Evolutionary conservation across 2,797 vertebrate species (phyloP).

Genomic region (Antennarius maculatus): DNA sequence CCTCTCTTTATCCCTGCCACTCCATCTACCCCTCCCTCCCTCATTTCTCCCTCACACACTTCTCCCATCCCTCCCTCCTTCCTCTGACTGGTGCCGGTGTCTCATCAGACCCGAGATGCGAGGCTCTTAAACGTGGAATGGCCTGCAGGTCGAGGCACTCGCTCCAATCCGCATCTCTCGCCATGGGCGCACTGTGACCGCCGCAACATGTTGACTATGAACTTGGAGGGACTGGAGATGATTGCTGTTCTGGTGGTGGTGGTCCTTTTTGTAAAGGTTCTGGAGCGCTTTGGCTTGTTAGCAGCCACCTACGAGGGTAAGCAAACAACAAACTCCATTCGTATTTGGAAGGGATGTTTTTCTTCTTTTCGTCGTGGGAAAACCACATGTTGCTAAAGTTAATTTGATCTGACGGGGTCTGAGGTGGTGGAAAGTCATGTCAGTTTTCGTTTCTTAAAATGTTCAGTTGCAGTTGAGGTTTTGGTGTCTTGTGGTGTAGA

Average conservation of each 20-base stretch:
- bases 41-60: conserved; percentile 56
- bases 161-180: conserved; percentile 67
- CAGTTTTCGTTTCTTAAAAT: not conserved
- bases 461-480: not conserved
- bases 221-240: conserved; percentile 98
- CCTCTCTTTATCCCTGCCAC: conserved; percentile 42
- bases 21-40: conserved; percentile 18
- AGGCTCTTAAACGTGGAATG: conserved; percentile 84
- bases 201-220: conserved; percentile 86
- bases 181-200: conserved; percentile 87
- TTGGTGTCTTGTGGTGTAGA: no score
- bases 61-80: conserved; percentile 31
- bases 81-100: conserved; percentile 56
- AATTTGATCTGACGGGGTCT: not conserved
- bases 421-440: not conserved
- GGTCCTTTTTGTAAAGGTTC: conserved; percentile 95
- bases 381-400: conserved; percentile 27
- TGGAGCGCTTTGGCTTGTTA: conserved; percentile 97
- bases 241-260: conserved; percentile 94
- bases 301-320: conserved; percentile 93
- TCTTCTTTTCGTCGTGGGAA: not conserved
- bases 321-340: conserved; percentile 53
- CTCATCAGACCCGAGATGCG: conserved; percentile 70
- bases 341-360: not conserved
- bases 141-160: conserved; percentile 77